phyloP scores from a whole-genome alignment of 2,888 invertebrate genomes.

The Pristionchus maxplancki region DNA sequence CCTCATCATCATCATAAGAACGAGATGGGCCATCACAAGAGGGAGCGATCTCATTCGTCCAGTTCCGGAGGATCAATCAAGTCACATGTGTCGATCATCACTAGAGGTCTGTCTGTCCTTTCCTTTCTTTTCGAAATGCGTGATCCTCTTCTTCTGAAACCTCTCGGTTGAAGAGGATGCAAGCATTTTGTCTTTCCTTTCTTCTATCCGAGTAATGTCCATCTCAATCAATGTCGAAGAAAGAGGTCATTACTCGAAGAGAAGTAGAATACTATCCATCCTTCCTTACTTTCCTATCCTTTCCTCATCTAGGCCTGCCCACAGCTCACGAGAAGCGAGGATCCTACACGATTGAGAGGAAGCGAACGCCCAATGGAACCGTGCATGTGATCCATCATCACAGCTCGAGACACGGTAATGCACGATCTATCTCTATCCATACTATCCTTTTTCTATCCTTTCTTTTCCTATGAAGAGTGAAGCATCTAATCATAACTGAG shows the following conservation, averaged over 20 bases:
- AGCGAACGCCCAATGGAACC: conserved; percentile 32
- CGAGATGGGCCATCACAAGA: too few relatives aligned
- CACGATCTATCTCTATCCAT: background rate
- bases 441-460: background rate
- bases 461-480: background rate
- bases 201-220: too few relatives aligned
- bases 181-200: too few relatives aligned
- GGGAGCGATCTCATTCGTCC: background rate
- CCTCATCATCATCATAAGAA: too few relatives aligned
- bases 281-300: background rate
- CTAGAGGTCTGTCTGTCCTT: conserved; percentile 14
- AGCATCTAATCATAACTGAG: too few relatives aligned
- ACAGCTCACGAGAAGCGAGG: conserved; percentile 30
- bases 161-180: background rate
- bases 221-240: too few relatives aligned
- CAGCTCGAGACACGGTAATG: conserved; percentile 23
- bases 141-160: background rate
- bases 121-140: background rate
- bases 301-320: background rate
- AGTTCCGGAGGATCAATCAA: conserved; percentile 29
- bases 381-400: conserved; percentile 45
- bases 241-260: background rate
- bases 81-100: conserved; percentile 47
- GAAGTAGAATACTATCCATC: background rate
- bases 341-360: conserved; percentile 45